Base-by-base conservation (phyloP, 2,113 vertebrate species). In the Xenopus laevis region DNA sequence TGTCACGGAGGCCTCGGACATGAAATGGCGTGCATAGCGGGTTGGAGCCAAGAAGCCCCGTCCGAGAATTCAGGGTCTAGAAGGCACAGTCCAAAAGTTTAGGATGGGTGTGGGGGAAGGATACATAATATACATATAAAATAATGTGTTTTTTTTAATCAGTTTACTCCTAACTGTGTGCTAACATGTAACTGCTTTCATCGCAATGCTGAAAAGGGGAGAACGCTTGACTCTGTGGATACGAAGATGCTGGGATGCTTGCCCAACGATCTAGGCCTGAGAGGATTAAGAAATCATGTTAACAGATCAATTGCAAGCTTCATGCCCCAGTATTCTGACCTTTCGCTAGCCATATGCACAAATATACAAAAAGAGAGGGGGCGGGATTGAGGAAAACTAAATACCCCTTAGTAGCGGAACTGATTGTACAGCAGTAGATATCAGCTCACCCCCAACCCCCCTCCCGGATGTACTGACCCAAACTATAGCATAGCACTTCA, bases 11-110 rank as follows among this genome's bases (percentile, higher is more conserved):
- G 74, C 74, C 74, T 77, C 74, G 74, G 74, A 77, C 74, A 77
- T 77, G 74, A 77, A 77, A 77, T 77, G 74, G 74, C 74, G 74
- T 77, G 74, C 74, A 77, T 77, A 77, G 74, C 59, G 52, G 67
- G 74, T 62, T 77, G 66, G 74, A 64, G 60, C 66, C 45, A 20
- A 16, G 4, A 12, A 67, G 66, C 68, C 74, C 74, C 33, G 67
- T 77, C 74, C 74, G 74, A 77, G 74, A 77, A 64, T 70, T 63
- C 74, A 70, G 74, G 74, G 74, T 77, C 50, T 57, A 77, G 30
- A 76, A 77, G 74, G 74, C 74, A 77, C 74, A 70, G 74, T 77
- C 66, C 74, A 77, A 77, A 70, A 70, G 27, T 40, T 50, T 4
- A 50, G 47, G 47, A 16, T 67, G 33, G 30, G 27, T 23, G 61